These are phyloP conservation scores for Lithosia quadra DNA, from an alignment of 2,888 invertebrate genomes.

Conservation along the genomic window DNA sequence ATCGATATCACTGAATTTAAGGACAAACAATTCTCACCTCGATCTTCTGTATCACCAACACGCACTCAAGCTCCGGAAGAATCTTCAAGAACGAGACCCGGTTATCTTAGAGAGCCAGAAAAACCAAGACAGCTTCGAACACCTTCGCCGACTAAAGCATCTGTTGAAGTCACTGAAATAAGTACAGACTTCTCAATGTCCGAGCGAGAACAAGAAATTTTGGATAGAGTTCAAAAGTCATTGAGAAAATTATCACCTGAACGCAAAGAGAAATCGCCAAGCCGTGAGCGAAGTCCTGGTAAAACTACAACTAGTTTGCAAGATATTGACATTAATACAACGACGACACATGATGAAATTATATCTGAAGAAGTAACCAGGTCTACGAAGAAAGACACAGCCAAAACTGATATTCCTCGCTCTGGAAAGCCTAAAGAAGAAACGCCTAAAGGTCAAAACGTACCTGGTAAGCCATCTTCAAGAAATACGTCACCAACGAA, in stretches of 20 bases:
- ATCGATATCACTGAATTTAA: slow-evolving; percentile 33
- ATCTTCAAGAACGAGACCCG: slow-evolving; percentile 24
- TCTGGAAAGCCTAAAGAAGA: slow-evolving; percentile 49
- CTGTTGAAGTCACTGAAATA: slow-evolving; percentile 50
- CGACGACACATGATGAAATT: slow-evolving; percentile 34
- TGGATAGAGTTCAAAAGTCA: slow-evolving; percentile 76
- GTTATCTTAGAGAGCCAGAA: slow-evolving; percentile 41
- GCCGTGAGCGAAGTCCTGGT: slow-evolving; percentile 64
- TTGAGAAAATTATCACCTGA: slow-evolving; percentile 77
- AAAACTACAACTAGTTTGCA: slow-evolving; percentile 68
- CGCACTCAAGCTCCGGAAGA: slow-evolving; percentile 29
- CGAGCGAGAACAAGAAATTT: slow-evolving; percentile 76
- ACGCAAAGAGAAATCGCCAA: slow-evolving; percentile 67
- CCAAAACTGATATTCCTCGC: slow-evolving; percentile 32
- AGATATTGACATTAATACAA: slow-evolving; percentile 61
- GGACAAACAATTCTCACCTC: slow-evolving; percentile 29
- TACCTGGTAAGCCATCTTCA: slow-evolving; percentile 62
- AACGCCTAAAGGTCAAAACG: slow-evolving; percentile 60
- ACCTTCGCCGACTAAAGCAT: slow-evolving; percentile 62
- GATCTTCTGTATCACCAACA: slow-evolving; percentile 39
- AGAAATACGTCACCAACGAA: slow-evolving; percentile 76
- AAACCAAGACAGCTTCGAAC: slow-evolving; percentile 53
- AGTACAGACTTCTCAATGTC: slow-evolving; percentile 66
- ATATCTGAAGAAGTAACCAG: slow-evolving; percentile 42
- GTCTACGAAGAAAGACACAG: slow-evolving; percentile 43